Conservation (phyloP, 2,797 vertebrate species). For the Leptoclinus maculatus region DNA sequence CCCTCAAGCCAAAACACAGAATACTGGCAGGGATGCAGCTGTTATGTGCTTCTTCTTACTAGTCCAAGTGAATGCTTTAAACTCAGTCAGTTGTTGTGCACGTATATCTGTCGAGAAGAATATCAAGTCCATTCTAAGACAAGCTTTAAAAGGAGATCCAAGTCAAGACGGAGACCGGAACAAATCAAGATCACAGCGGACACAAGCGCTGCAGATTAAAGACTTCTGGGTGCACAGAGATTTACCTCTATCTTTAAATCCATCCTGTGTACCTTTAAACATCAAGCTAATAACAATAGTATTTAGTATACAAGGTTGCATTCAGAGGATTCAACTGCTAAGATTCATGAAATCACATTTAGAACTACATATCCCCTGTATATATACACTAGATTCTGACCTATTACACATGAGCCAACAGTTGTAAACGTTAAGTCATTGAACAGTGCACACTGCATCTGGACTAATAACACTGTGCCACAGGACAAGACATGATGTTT, state of each 20-base stretch:
- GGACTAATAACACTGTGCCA: too few relatives aligned
- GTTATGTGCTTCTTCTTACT: conserved; percentile 36
- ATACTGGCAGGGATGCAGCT: conserved; percentile 48
- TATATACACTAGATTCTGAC: too few relatives aligned
- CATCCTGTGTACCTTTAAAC: not conserved
- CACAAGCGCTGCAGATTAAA: conserved; percentile 29
- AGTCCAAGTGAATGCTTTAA: conserved; percentile 37
- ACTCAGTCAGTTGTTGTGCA: conserved; percentile 35
- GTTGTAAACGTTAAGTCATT: not conserved
- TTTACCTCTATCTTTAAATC: not conserved
- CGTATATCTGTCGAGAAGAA: conserved; percentile 25
- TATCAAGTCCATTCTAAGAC: conserved; percentile 32
- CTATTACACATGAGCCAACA: not conserved
- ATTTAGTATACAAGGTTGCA: not conserved
- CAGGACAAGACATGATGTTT: not conserved
- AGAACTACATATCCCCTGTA: too few relatives aligned
- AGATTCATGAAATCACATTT: not conserved
- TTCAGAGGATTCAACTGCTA: not conserved
- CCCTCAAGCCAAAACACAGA: conserved; percentile 75
- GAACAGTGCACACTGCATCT: not conserved
- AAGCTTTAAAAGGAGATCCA: conserved; percentile 36
- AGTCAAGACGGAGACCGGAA: conserved; percentile 35
- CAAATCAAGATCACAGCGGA: conserved; percentile 48
- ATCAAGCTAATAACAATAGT: not conserved
- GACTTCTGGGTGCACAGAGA: not conserved